Base-by-base conservation (phyloP, 1,140 invertebrate species). In the Vollenhovia emeryi region DNA sequence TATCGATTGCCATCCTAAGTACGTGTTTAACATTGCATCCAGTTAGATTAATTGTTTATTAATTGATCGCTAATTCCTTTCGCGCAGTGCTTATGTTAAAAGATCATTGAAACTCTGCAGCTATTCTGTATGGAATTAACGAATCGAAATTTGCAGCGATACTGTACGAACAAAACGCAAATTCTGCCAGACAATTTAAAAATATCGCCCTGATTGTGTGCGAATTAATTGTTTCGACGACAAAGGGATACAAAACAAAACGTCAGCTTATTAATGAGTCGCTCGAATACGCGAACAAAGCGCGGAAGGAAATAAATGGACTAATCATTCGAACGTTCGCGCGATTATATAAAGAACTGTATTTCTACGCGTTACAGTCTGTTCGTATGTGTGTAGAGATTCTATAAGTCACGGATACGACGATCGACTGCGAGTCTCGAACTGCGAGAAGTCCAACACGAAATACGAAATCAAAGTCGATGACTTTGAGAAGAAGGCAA, bases 151-250 rank as follows among this genome's bases (percentile, higher is more conserved):
- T 73, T 27, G 36, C 40, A 55, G 27, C 66, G 27, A 57, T 82
- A 82, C 13, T 64, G 62, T 36, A 55, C 21, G 66, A 71, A 59
- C 66, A 27, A 73, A 71, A 73, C n/a, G 48, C 78, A 45, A 82
- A 82, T 82, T 68, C 21, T 52, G 33, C 33, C 45, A 43, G 30
- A 52, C 62, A 30, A 82, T 82, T 82, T 82, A 73, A 82, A 82
- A 82, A 82, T 73, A 73, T 73, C 66, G 48, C 18, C 15, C 30
- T 57, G 76, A 79, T 82, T 71, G 78, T 71, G 52, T 30, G 50
- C 78, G 50, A 82, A 73, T 73, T 73, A 82, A 71, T 82, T 79
- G 76, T 79, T 71, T 57, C 66, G 40, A 24, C 52, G 78, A 82
- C 78, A 24, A 79, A 79, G 62, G 30, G 27, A 79, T 79, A 43